Conservation (phyloP, 2,888 invertebrate genomes). For the Lasius fuliginosus region DNA sequence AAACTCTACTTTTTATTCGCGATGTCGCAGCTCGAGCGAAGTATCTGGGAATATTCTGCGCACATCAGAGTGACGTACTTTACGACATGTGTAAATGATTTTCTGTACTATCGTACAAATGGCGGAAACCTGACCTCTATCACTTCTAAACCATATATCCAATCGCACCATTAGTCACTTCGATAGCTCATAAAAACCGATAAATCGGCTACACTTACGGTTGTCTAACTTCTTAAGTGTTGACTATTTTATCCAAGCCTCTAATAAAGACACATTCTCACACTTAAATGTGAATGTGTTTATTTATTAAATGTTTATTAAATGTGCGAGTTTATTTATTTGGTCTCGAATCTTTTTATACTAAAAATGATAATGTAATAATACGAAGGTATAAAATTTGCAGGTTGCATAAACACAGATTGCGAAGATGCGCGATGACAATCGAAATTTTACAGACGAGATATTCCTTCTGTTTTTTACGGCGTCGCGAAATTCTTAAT, state of each 20-base stretch:
- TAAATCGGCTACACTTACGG: slow-evolving; percentile 68
- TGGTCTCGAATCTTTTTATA: not conserved
- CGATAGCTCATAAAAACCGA: slow-evolving; percentile 77
- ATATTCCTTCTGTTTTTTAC: slow-evolving; percentile 17
- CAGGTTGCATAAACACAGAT: not conserved
- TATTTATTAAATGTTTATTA: too few relatives aligned
- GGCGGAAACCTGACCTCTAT: slow-evolving; percentile 26
- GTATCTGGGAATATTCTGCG: slow-evolving; percentile 33
- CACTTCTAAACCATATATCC: slow-evolving; percentile 64
- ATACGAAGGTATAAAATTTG: slow-evolving; percentile 5
- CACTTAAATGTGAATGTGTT: not conserved
- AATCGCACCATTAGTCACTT: slow-evolving; percentile 73
- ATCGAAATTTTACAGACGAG: slow-evolving; percentile 21
- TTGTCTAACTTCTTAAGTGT: slow-evolving; percentile 56
- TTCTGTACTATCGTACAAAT: slow-evolving; percentile 10
- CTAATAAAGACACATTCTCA: not conserved
- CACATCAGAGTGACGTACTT: not conserved
- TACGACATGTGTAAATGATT: slow-evolving; percentile 37
- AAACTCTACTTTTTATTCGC: not conserved
- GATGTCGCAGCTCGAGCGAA: slow-evolving; percentile 3
- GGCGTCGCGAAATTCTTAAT: slow-evolving; percentile 29
- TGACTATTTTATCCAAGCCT: not conserved
- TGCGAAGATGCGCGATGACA: not conserved
- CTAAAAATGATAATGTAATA: not conserved
- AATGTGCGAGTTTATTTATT: not conserved